Base-by-base conservation (phyloP, 2,113 vertebrate species). In the Prinia subflava region DNA sequence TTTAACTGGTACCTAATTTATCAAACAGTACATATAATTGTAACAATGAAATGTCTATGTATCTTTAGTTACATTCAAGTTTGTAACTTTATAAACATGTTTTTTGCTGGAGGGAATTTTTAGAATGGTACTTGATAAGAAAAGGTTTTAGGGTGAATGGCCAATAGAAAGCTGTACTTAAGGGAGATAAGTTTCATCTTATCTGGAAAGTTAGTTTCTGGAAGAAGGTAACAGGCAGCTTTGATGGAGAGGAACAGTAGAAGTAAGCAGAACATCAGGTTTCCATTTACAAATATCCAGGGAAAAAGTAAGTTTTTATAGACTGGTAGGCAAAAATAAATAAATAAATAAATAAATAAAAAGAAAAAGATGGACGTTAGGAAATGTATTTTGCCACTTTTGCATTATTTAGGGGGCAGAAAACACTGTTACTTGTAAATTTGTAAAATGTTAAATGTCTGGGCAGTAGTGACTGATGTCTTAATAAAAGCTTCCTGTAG, bases 1-100 rank as follows among this genome's bases (percentile, higher is more conserved):
- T 98, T 98, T 98, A 98, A 98, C 98, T 97, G 98, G 97, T 98
- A 98, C 97, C 97, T 98, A 98, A 98, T 98, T 98, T 98, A 98
- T 98, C 98, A 87, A 97, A 93, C 97, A 97, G 97, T 98, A 98
- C 98, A 97, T 98, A 95, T 97, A 98, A 98, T 92, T 98, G 97
- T 98, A 98, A 98, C 97, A 98, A 98, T 97, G 93, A 98, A 98
- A 98, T 97, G 97, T 98, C 97, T 97, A 97, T 97, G 98, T 98
- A 98, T 98, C 98, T 98, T 98, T 98, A 98, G 98, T 98, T 98
- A 98, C 97, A 97, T 97, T 97, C 96, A 97, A 95, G 97, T 98
- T 98, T 98, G 98, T 98, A 98, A 98, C 98, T 98, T 98, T 98
- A 98, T 98, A 98, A 98, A 98, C 94, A 97, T 97, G 97, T 97